phyloP scores from a whole-genome alignment of 23 tunicate species.

The Clavelina lepadiformis region DNA sequence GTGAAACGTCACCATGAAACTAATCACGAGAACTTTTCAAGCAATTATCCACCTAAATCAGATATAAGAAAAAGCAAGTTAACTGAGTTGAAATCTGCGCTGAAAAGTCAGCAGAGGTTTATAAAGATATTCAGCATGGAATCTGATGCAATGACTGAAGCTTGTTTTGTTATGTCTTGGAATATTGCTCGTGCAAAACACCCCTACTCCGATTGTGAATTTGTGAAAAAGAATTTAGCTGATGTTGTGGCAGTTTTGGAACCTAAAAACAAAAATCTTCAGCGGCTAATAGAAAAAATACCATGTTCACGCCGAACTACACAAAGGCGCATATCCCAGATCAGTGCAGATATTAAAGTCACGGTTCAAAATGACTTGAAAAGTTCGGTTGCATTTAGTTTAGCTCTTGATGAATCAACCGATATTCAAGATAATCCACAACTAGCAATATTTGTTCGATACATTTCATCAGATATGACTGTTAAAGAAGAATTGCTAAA shows the following conservation, averaged over 20 bases:
- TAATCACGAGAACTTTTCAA: slow-evolving; percentile 30
- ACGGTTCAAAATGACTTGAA: slow-evolving; percentile 12
- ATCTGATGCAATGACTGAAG: slow-evolving; percentile 30
- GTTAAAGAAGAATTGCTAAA: slow-evolving; percentile 16
- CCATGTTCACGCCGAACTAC: slow-evolving; percentile 15
- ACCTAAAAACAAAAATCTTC: slow-evolving; percentile 23
- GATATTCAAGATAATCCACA: slow-evolving; percentile 19
- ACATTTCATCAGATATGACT: slow-evolving; percentile 17
- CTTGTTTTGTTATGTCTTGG: slow-evolving; percentile 17
- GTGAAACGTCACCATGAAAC: slow-evolving; percentile 33
- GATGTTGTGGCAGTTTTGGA: slow-evolving; percentile 15
- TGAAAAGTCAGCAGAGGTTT: slow-evolving; percentile 22
- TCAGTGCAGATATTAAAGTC: slow-evolving; percentile 24
- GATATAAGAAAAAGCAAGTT: slow-evolving; percentile 27
- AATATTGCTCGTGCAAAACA: slow-evolving; percentile 11
- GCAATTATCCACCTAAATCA: slow-evolving; percentile 35
- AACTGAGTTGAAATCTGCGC: slow-evolving; percentile 23
- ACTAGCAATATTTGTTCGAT: slow-evolving; percentile 10
- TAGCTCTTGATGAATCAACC: slow-evolving; percentile 35
- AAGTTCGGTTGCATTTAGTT: slow-evolving; percentile 22
- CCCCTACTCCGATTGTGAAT: slow-evolving; percentile 9
- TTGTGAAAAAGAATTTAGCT: slow-evolving; percentile 14
- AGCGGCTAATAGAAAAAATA: slow-evolving; percentile 8
- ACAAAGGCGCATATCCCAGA: slow-evolving; percentile 12
- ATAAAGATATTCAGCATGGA: slow-evolving; percentile 15